These are phyloP conservation scores for Miltochrista miniata DNA, from an alignment of 2,888 invertebrate genomes.

Conservation along the genomic window DNA sequence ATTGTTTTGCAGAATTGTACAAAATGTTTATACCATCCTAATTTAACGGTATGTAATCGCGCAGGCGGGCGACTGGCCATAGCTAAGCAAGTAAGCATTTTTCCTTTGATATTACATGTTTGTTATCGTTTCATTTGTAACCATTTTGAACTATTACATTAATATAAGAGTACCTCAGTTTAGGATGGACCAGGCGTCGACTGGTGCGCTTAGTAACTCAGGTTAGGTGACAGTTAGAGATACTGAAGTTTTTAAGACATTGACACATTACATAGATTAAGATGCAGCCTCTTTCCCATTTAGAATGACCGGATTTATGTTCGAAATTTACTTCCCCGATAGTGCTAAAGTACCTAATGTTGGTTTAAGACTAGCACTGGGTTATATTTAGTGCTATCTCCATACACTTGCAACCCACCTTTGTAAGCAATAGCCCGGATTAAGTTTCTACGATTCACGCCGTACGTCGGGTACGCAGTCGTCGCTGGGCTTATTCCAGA, in stretches of 20 bases:
- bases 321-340: constrained; percentile 54
- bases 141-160: constrained; percentile 80
- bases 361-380: neutral
- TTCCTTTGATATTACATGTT: constrained; percentile 80
- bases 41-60: constrained; percentile 63
- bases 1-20: constrained; percentile 76
- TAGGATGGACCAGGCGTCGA: constrained; percentile 83
- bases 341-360: constrained; percentile 21
- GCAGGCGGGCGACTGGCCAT: constrained; percentile 71
- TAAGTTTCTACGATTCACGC: constrained; percentile 68
- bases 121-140: constrained; percentile 83
- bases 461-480: constrained; percentile 70
- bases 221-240: constrained; percentile 70
- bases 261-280: constrained; percentile 71
- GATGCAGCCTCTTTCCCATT: constrained; percentile 68
- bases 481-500: constrained; percentile 80
- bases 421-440: constrained; percentile 74
- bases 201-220: constrained; percentile 77
- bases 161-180: constrained; percentile 81
- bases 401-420: constrained; percentile 46
- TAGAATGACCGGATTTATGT: constrained; percentile 61
- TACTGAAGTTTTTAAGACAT: constrained; percentile 71
- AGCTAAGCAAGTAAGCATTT: constrained; percentile 82
- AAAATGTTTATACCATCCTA: constrained; percentile 71
- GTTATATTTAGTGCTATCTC: constrained; percentile 28